Conservation (phyloP, 2,888 invertebrate species). For the Morpho helenor region DNA sequence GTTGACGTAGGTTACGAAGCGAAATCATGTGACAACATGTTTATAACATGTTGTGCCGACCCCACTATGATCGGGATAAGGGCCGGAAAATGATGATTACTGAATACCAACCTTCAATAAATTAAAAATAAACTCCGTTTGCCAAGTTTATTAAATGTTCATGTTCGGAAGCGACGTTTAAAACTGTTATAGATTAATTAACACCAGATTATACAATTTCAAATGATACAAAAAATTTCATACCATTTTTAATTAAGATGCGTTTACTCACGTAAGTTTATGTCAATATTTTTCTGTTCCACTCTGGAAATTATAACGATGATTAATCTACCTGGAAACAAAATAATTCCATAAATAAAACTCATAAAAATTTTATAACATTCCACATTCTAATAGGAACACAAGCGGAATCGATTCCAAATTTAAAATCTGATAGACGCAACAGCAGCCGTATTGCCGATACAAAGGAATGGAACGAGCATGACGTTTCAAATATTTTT, state of each 20-base stretch:
- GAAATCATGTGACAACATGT: too few species aligned
- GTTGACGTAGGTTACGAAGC: too few species aligned
- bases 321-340: slow-evolving; percentile 55
- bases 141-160: too few species aligned
- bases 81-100: too few species aligned
- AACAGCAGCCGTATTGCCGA: slow-evolving; percentile 51
- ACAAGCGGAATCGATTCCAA: slow-evolving; percentile 66
- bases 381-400: slow-evolving; percentile 50
- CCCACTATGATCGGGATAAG: too few species aligned
- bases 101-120: too few species aligned
- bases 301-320: slow-evolving; percentile 41
- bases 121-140: too few species aligned
- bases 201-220: too few species aligned
- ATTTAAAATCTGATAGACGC: slow-evolving; percentile 69
- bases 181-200: too few species aligned
- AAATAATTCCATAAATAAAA: slow-evolving; percentile 31
- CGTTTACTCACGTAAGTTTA: slow-evolving; percentile 43
- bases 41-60: too few species aligned
- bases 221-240: too few species aligned
- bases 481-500: slow-evolving; percentile 77
- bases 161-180: too few species aligned
- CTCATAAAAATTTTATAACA: neutral
- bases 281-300: slow-evolving; percentile 39
- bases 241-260: slow-evolving; percentile 31
- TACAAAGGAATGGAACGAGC: slow-evolving; percentile 73